phyloP scores from a whole-genome alignment of 2,888 invertebrate species.

The Lithosia quadra region DNA sequence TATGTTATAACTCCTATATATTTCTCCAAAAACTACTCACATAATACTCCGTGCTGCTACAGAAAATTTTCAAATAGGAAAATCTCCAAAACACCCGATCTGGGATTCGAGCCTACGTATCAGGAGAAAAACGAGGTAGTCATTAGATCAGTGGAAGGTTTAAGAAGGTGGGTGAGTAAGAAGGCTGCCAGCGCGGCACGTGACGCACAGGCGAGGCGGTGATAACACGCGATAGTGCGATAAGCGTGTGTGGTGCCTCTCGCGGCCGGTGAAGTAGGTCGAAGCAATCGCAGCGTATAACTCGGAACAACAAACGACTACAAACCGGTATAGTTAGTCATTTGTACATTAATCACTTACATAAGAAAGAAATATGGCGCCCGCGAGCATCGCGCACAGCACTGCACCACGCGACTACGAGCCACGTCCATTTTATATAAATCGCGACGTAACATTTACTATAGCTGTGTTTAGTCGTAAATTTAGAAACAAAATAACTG shows the following conservation, averaged over 20 bases:
- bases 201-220: constrained; percentile 70
- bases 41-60: background rate
- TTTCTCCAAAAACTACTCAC: background rate
- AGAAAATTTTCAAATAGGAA: too few species aligned
- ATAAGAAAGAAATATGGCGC: constrained; percentile 49
- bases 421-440: constrained; percentile 2
- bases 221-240: constrained; percentile 66
- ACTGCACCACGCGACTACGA: constrained; percentile 3
- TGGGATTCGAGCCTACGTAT: background rate
- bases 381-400: constrained; percentile 23
- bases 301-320: constrained; percentile 53
- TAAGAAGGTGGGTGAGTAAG: background rate
- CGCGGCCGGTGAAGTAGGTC: constrained; percentile 42
- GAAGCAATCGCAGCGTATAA: constrained; percentile 46
- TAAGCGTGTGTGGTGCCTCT: constrained; percentile 51
- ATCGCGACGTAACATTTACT: background rate
- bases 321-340: constrained; percentile 50
- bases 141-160: background rate
- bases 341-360: constrained; percentile 49
- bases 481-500: constrained; percentile 3
- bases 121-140: background rate
- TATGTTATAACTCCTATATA: background rate
- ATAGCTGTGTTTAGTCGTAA: background rate
- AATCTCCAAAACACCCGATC: too few species aligned
- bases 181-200: constrained; percentile 24